Evolutionary conservation across 2,888 invertebrate species (phyloP), one percentile per base, ranked within the genome.

Genomic region (Erebia palarica): DNA sequence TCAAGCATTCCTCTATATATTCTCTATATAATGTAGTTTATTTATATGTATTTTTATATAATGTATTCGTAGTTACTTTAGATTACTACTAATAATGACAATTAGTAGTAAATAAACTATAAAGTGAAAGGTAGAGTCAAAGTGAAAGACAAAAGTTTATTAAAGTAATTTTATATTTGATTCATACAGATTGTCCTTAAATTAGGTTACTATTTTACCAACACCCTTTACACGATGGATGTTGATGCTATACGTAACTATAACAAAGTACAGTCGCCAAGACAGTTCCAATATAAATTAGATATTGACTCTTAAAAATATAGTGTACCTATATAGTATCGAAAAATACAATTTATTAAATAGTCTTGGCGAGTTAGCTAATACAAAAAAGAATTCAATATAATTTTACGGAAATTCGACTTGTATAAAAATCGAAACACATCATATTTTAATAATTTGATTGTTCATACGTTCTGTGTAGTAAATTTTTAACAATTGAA

Each of bases 131-230:
- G 47, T 21, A 47, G 13, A 11, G 16, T 51, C 72, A 75, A 80
- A 81, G 75, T 77, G 77, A 78, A 63, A 63, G 18, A 21, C 21
- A 47, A 63, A 77, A 65, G 36, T 73, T 73, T 77, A 75, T 80
- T 84, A 84, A 87, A 89, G 87, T 87, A 86, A 83, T 84, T 88
- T 82, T 88, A 86, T 89, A 88, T 90, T 84, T 87, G 87, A 88
- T 83, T 89, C 86, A 85, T 88, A 91, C 84, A 90, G 81, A 83
- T 84, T 82, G 84, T 86, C 80, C 89, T 89, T 89, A 91, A 79
- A 84, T 83, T 92, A 92, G 86, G 90, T 92, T 92, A 93, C 86
- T 87, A 81, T 79, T 86, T 84, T 87, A 87, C 91, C 91, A 92
- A 92, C 91, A 92, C 90, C 91, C 90, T 82, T 84, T 86, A 91